Evolutionary conservation across 2,888 invertebrate species (phyloP).

Genomic region (Himalopsyche tibetana): DNA sequence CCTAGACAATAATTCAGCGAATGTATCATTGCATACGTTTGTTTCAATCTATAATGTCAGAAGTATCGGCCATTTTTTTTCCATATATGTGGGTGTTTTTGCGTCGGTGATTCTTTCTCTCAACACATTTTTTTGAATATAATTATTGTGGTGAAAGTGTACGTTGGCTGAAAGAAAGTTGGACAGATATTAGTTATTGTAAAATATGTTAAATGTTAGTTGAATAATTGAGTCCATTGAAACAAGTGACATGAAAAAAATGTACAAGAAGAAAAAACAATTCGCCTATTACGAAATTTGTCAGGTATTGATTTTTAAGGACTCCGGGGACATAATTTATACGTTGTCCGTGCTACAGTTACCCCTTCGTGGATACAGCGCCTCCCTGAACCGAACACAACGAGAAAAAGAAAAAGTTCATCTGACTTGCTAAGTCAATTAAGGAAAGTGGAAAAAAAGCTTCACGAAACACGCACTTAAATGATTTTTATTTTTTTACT

Average conservation of each 20-base stretch:
- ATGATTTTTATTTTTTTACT: background rate
- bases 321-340: background rate
- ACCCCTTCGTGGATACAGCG: background rate
- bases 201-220: too few relatives aligned
- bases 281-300: background rate
- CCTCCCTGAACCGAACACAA: background rate
- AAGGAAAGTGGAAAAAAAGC: conserved; percentile 43
- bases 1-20: too few relatives aligned
- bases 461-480: background rate
- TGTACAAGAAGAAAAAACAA: background rate
- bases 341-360: background rate
- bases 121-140: too few relatives aligned
- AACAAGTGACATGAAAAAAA: background rate
- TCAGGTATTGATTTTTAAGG: conserved; percentile 9
- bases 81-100: too few relatives aligned
- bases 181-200: too few relatives aligned
- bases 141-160: too few relatives aligned
- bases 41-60: too few relatives aligned
- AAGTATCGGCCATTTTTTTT: too few relatives aligned
- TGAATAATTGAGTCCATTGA: too few relatives aligned
- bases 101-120: too few relatives aligned
- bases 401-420: conserved; percentile 21
- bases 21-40: too few relatives aligned
- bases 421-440: conserved; percentile 60
- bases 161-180: too few relatives aligned